These are phyloP conservation scores for Octopus sinensis DNA, from an alignment of 1,140 invertebrate species.

Conservation along the genomic window DNA sequence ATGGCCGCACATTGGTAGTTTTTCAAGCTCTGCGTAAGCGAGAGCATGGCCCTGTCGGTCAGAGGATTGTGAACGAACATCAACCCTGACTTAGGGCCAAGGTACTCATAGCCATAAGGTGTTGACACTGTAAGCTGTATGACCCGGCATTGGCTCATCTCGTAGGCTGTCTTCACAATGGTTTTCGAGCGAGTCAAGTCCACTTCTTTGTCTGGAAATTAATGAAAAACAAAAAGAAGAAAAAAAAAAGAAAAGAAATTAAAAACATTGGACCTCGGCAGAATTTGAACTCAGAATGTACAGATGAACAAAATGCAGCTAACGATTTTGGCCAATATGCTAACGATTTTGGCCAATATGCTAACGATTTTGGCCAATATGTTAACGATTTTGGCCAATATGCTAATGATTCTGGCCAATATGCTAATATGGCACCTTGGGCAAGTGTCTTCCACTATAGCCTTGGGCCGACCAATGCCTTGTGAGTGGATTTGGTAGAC, in stretches of 20 bases:
- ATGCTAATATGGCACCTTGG: no score
- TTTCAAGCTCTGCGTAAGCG: constrained; percentile 48
- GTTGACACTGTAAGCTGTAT: constrained; percentile 47
- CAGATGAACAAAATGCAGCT: no score
- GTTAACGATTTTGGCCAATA: no score
- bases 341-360: no score
- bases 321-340: no score
- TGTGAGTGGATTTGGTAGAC: no score
- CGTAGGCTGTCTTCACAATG: constrained; percentile 46
- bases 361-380: no score
- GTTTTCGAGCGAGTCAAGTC: constrained; percentile 36
- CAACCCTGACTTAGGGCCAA: constrained; percentile 39
- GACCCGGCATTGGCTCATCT: constrained; percentile 48
- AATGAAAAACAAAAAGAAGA: constrained; percentile 31
- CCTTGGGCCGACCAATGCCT: no score
- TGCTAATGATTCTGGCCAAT: no score
- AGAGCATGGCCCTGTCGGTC: constrained; percentile 48
- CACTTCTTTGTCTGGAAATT: constrained; percentile 15
- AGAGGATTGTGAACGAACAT: constrained; percentile 44
- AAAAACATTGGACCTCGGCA: no score
- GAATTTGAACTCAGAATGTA: no score
- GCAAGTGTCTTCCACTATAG: no score
- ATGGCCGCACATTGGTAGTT: constrained; percentile 50
- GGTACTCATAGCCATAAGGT: constrained; percentile 54
- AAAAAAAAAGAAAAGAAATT: constrained; percentile 10